Conservation (phyloP, 2,113 vertebrate genomes). For the Phaethornis superciliosus region DNA sequence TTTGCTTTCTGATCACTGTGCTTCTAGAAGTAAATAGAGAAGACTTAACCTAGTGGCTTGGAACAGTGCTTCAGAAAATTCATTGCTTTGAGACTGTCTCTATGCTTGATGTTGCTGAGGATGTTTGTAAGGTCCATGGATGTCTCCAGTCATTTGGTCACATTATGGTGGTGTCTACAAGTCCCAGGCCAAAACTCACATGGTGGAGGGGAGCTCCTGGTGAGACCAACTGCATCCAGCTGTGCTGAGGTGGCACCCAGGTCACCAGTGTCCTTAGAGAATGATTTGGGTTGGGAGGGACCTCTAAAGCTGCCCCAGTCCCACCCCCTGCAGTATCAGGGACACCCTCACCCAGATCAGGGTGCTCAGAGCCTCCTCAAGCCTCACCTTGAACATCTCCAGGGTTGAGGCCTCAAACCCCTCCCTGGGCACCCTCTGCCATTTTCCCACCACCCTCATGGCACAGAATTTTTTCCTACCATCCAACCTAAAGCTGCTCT, state of each 20-base stretch:
- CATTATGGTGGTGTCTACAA: not conserved
- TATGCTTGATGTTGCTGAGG: not conserved
- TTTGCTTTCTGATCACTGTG: not conserved
- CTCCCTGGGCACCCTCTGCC: no score
- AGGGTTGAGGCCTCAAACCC: no score
- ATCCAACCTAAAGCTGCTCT: no score
- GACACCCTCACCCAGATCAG: no score
- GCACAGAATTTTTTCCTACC: no score
- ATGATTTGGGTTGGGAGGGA: no score
- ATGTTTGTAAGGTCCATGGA: rapidly evolving
- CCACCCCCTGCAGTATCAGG: no score
- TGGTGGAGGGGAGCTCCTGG: not conserved
- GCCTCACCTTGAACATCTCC: no score
- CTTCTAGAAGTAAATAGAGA: not conserved
- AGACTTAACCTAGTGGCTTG: not conserved
- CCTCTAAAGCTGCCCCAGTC: no score
- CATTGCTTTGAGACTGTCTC: rapidly evolving
- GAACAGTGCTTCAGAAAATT: not conserved
- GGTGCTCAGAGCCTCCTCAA: no score
- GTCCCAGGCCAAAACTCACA: rapidly evolving
- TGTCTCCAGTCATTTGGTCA: rapidly evolving
- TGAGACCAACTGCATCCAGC: rapidly evolving
- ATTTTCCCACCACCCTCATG: no score
- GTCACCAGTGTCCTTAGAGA: no score
- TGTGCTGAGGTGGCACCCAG: not conserved